Evolutionary conservation across 2,113 vertebrate species (phyloP).

Genomic region (Taurulus bubalis): DNA sequence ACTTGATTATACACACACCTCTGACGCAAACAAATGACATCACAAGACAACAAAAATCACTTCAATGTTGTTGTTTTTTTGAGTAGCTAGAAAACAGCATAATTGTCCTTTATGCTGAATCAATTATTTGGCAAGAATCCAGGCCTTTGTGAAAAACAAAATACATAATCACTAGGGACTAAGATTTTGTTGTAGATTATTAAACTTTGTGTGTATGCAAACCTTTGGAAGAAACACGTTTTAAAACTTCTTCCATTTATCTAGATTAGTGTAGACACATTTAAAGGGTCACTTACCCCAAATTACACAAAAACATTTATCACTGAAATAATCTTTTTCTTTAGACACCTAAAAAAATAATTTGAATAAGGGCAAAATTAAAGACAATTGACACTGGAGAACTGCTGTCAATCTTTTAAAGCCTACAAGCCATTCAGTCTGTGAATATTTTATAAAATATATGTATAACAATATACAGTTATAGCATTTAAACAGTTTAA

Average conservation of each 20-base stretch:
- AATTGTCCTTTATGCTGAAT: neutral
- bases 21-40: slow-evolving; percentile 22
- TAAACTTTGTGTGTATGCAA: neutral
- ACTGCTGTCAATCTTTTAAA: neutral
- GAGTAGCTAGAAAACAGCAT: neutral
- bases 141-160: no score
- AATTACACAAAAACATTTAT: neutral
- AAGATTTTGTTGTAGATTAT: neutral
- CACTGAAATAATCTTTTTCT: neutral
- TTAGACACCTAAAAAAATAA: neutral
- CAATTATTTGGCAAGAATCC: neutral
- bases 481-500: neutral
- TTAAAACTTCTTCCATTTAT: neutral
- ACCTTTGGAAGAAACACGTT: neutral
- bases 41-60: neutral
- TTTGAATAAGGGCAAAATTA: neutral
- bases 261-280: neutral
- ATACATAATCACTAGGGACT: neutral
- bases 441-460: neutral
- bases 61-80: neutral
- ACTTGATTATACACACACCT: slow-evolving; percentile 68
- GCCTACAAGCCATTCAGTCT: neutral
- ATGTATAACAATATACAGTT: neutral
- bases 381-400: neutral
- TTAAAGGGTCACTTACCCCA: neutral